Percentiles rank a stretch among this genome's conserved stretches.
Evolutionary conservation across 2,888 invertebrate species (phyloP).

Genomic region (Noctuana brunneofusca): DNA sequence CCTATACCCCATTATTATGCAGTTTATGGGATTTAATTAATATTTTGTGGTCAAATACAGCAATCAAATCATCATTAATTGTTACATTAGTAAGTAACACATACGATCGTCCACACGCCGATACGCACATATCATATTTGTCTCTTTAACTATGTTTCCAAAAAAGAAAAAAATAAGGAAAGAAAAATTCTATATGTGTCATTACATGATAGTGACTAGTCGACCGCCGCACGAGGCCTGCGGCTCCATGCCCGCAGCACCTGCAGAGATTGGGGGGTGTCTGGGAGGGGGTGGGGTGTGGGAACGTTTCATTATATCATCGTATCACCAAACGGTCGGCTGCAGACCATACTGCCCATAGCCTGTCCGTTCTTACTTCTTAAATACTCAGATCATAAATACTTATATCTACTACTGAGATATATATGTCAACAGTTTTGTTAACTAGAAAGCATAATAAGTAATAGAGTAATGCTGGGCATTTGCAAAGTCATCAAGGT

Average conservation of each 20-base stretch:
- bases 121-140: constrained; percentile 80
- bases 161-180: constrained; percentile 69
- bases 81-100: constrained; percentile 74
- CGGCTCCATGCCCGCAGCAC: constrained; percentile 59
- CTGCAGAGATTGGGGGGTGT: constrained; percentile 61
- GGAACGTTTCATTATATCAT: constrained; percentile 46
- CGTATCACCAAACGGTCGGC: constrained; percentile 37
- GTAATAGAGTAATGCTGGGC: constrained; percentile 39
- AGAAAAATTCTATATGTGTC: constrained; percentile 72
- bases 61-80: constrained; percentile 51
- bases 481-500: constrained; percentile 59
- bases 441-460: constrained; percentile 36
- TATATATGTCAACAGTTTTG: background rate
- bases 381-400: constrained; percentile 2
- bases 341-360: background rate
- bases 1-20: too few species aligned
- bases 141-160: constrained; percentile 73
- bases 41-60: constrained; percentile 35
- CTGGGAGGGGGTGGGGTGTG: constrained; percentile 55
- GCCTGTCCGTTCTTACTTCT: constrained; percentile 18
- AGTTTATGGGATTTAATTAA: background rate
- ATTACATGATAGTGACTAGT: constrained; percentile 74
- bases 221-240: constrained; percentile 58
- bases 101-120: constrained; percentile 78
- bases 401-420: background rate